Percentiles rank a stretch among this genome's conserved stretches.
phyloP scores from a whole-genome alignment of 2,113 vertebrate species.

The Sciurus niger region DNA sequence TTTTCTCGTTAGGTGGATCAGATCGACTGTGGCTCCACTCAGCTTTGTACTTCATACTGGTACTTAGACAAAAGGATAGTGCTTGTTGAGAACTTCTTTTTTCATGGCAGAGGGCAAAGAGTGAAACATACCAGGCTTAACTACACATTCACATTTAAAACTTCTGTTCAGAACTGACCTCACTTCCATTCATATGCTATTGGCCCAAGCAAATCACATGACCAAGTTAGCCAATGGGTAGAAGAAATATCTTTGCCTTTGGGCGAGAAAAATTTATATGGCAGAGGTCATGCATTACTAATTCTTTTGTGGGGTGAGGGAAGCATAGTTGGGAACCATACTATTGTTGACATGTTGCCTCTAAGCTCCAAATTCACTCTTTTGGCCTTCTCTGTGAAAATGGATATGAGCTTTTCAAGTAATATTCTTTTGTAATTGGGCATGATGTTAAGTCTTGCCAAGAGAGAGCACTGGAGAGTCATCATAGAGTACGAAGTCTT shows the following conservation, averaged over 20 bases:
- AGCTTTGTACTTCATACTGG: background rate
- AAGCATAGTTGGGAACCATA: background rate
- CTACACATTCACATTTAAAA: background rate
- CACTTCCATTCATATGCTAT: background rate
- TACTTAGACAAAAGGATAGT: background rate
- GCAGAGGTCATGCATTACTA: background rate
- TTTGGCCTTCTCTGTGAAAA: constrained; percentile 37
- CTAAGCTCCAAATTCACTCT: background rate
- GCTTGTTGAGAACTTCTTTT: background rate
- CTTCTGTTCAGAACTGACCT: background rate
- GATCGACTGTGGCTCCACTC: background rate
- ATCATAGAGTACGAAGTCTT: background rate
- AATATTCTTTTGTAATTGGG: background rate
- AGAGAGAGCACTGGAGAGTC: background rate
- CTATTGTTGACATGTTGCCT: background rate
- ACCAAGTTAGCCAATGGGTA: background rate
- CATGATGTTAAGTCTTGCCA: background rate
- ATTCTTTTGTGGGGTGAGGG: background rate
- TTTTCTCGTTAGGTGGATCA: background rate
- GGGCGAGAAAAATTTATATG: background rate
- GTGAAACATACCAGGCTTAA: background rate
- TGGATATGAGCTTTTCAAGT: background rate
- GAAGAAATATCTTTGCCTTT: background rate
- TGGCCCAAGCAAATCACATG: background rate
- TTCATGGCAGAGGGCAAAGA: background rate